Conservation (phyloP, 2,888 invertebrate genomes). For the Stenoptilia bipunctidactyla region DNA sequence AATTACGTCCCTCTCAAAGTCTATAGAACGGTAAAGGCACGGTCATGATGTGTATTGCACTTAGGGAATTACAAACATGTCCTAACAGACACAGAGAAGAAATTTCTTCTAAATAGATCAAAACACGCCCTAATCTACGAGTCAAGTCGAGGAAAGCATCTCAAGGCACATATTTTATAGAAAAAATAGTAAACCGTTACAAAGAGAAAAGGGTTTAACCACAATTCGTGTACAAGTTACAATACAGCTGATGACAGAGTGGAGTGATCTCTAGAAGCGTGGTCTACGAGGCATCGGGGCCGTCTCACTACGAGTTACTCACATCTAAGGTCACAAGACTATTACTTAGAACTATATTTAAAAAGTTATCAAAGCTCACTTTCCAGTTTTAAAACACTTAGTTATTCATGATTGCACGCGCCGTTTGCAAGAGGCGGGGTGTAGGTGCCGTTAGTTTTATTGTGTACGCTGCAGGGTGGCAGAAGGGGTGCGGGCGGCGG, state of each 20-base stretch:
- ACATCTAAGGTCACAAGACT: conserved; percentile 16
- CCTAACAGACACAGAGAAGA: conserved; percentile 62
- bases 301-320: conserved; percentile 26
- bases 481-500: conserved; percentile 36
- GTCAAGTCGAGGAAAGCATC: conserved; percentile 66
- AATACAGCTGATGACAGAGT: conserved; percentile 42
- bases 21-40: conserved; percentile 71
- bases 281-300: conserved; percentile 34
- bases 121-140: conserved; percentile 65
- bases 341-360: neutral
- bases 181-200: conserved; percentile 58
- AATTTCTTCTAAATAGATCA: conserved; percentile 63
- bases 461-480: conserved; percentile 45
- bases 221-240: conserved; percentile 34
- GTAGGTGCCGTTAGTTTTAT: conserved; percentile 49
- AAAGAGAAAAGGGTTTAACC: conserved; percentile 37
- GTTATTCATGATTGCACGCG: conserved; percentile 23
- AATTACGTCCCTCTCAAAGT: conserved; percentile 70
- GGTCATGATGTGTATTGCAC: conserved; percentile 70
- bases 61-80: conserved; percentile 59
- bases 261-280: conserved; percentile 58
- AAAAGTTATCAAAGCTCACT: neutral
- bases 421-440: conserved; percentile 29
- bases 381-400: too few relatives aligned
- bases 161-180: conserved; percentile 70